phyloP scores from a whole-genome alignment of 23 tunicate genomes.

The Styela clava region DNA sequence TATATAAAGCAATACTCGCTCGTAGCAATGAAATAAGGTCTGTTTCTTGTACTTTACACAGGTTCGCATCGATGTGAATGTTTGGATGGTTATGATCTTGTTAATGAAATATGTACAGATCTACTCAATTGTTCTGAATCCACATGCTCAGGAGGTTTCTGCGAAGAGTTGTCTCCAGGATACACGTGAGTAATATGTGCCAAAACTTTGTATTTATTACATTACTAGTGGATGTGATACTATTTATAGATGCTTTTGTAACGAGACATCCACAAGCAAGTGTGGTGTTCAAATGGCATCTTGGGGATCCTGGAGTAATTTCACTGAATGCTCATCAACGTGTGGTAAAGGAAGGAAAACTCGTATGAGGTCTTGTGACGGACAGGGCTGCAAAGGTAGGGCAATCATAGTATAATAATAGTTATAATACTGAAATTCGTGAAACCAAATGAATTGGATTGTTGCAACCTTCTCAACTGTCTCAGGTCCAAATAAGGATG shows the following conservation, averaged over 20 bases:
- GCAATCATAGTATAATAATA: conserved; percentile 24
- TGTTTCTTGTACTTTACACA: too few species aligned
- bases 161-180: conserved; percentile 66
- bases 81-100: conserved; percentile 31
- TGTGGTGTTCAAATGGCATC: background rate
- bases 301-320: conserved; percentile 68
- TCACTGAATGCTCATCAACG: conserved; percentile 52
- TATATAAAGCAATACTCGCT: too few species aligned
- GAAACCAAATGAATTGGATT: too few species aligned
- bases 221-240: too few species aligned
- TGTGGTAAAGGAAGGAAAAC: conserved; percentile 57
- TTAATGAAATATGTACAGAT: conserved; percentile 39
- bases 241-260: conserved; percentile 88
- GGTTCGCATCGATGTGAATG: conserved; percentile 53
- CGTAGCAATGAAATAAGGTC: too few species aligned
- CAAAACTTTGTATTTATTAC: too few species aligned
- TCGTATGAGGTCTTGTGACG: conserved; percentile 38
- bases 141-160: conserved; percentile 37
- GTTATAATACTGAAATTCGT: background rate
- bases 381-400: background rate
- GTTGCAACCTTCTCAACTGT: background rate
- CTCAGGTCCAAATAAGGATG: conserved; percentile 27
- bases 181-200: conserved; percentile 34
- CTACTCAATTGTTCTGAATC: conserved; percentile 41
- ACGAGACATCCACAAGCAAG: conserved; percentile 35